These are phyloP conservation scores for Melanogrammus aeglefinus DNA, from an alignment of 2,797 vertebrate genomes.

Conservation along the genomic window DNA sequence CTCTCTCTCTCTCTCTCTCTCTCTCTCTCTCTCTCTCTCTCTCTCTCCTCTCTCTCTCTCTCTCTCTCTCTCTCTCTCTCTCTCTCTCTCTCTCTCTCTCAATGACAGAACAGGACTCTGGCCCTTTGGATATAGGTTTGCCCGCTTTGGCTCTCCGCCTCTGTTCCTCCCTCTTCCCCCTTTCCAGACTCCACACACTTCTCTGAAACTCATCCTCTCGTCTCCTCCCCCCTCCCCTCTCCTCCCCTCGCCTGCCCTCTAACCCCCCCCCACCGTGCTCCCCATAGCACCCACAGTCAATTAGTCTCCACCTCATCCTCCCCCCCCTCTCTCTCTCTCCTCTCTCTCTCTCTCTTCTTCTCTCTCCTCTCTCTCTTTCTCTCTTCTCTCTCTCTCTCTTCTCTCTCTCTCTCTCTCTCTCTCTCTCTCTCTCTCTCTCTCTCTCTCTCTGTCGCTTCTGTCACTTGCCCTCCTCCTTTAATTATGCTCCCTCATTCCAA, in stretches of 20 bases:
- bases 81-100: slow-evolving; percentile 47
- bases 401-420: slow-evolving; percentile 37
- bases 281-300: slow-evolving; percentile 34
- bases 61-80: slow-evolving; percentile 25
- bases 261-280: slow-evolving; percentile 52
- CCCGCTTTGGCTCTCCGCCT: slow-evolving; percentile 70
- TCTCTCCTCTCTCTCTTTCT: slow-evolving; percentile 3
- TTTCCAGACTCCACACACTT: slow-evolving; percentile 6
- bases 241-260: slow-evolving; percentile 60
- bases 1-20: slow-evolving; percentile 16
- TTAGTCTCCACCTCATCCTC: slow-evolving; percentile 29
- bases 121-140: slow-evolving; percentile 72
- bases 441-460: slow-evolving; percentile 42
- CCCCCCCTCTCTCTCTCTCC: slow-evolving; percentile 31
- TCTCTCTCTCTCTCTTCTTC: slow-evolving; percentile 27
- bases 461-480: slow-evolving; percentile 55
- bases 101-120: slow-evolving; percentile 73
- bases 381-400: too few species aligned
- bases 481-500: slow-evolving; percentile 52
- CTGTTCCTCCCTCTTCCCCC: slow-evolving; percentile 42
- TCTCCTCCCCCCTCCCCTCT: slow-evolving; percentile 58
- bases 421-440: slow-evolving; percentile 26
- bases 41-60: slow-evolving; percentile 8
- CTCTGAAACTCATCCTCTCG: slow-evolving; percentile 32
- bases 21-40: slow-evolving; percentile 29